Evolutionary conservation across 2,888 invertebrate species (phyloP).

Genomic region (Drosophila paramelanica): DNA sequence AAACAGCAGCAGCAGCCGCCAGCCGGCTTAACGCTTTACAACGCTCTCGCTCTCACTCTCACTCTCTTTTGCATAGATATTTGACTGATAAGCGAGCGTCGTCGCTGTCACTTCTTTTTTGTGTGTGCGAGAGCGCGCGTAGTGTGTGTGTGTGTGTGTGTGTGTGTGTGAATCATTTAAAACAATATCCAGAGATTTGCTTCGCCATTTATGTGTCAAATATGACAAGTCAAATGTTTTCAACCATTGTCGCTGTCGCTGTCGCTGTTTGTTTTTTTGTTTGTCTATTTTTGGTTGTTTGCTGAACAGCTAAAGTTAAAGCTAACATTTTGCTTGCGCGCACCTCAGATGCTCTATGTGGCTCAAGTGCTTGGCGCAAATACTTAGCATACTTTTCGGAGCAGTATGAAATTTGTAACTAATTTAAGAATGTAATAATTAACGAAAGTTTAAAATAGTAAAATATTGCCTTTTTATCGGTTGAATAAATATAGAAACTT

Average conservation of each 20-base stretch:
- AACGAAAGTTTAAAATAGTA: too few species aligned
- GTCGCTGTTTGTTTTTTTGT: constrained; percentile 26
- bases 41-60: constrained; percentile 1
- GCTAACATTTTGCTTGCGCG: constrained; percentile 3
- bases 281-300: constrained; percentile 11
- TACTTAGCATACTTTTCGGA: constrained; percentile 30
- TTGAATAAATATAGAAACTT: too few species aligned
- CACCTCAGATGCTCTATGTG: constrained; percentile 1
- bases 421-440: too few species aligned
- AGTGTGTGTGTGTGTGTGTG: constrained; percentile 28
- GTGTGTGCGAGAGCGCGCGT: constrained; percentile 9
- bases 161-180: constrained; percentile 63
- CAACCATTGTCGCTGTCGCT: constrained; percentile 46
- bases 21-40: constrained; percentile 44
- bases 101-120: constrained; percentile 2
- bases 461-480: too few species aligned
- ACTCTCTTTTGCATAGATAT: constrained; percentile 17
- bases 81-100: constrained; percentile 52
- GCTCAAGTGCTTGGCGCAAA: neutral
- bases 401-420: neutral
- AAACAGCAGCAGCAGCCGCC: constrained; percentile 28
- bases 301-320: constrained; percentile 21
- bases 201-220: constrained; percentile 76
- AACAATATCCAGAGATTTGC: constrained; percentile 78
- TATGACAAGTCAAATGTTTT: constrained; percentile 80